Evolutionary conservation across 2,113 vertebrate genomes (phyloP).

Genomic region (Indri indri): DNA sequence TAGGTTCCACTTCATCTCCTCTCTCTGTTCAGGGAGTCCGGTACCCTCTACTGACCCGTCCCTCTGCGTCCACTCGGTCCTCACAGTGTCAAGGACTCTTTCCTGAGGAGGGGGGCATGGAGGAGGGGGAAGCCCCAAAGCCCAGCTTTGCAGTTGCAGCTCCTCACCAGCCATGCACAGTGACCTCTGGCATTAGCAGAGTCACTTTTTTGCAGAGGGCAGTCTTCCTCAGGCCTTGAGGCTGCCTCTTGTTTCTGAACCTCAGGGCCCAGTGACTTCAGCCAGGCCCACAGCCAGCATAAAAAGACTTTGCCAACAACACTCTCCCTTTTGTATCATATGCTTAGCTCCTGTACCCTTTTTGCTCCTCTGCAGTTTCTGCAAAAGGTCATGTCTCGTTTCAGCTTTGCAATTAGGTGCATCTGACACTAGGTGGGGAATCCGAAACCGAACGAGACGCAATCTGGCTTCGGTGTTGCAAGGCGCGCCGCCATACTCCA

Average conservation of each 20-base stretch:
- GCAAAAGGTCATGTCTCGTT: constrained; percentile 51
- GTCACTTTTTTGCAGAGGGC: constrained; percentile 17
- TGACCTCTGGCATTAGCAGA: not conserved
- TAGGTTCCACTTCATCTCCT: not conserved
- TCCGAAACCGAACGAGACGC: not conserved
- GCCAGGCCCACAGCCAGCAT: not conserved
- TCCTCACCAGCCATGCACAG: not conserved
- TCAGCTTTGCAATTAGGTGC: constrained; percentile 36
- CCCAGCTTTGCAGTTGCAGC: not conserved
- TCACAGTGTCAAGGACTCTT: not conserved
- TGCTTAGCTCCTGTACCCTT: not conserved
- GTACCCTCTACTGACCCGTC: not conserved
- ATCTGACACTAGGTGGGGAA: constrained; percentile 13
- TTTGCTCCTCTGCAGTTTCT: not conserved
- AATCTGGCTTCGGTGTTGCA: not conserved
- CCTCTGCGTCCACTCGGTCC: not conserved
- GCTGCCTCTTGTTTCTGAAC: constrained; percentile 29
- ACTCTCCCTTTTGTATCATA: not conserved
- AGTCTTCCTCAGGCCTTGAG: not conserved
- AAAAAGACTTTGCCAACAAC: constrained; percentile 25
- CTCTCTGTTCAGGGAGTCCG: not conserved
- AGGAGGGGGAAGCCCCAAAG: not conserved
- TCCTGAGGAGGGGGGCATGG: not conserved
- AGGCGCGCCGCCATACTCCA: not conserved
- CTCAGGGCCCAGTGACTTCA: constrained; percentile 8